Base-by-base conservation (phyloP, 2,888 invertebrate species). In the Polymixis flavicincta region DNA sequence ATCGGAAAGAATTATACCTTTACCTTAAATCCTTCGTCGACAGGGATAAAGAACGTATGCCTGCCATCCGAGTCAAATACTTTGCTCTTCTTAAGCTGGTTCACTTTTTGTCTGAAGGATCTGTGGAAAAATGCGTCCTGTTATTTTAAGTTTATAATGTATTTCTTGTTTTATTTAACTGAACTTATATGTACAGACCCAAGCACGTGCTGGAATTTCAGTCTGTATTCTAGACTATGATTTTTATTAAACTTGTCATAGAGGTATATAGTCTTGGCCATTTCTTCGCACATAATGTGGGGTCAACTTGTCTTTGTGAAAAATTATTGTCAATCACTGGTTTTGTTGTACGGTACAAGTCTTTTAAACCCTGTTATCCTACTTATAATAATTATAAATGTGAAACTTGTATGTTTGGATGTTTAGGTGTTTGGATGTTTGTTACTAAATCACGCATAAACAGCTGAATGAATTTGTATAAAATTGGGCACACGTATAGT, bases 1-100 rank as follows among this genome's bases (percentile, higher is more conserved):
- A 76, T 70, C 64, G 55, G 42, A 67, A 77, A 79, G 69, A 76
- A 81, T 48, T 78, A 86, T 96, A 98, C 98, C 97, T 98, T 98
- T 96, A 98, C 98, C 97, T 98, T 98, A 90, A 98, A 98, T 76
- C 98, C 98, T 92, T 98, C 98, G 93, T 99, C 99, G 61, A 99
- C 98, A 13, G 99, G 99, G 88, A 99, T 98, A 92, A 99, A 98
- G 95, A 98, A 99, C 25, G 99, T 99, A 93, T 98, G 98, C 78
- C 97, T 97, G 67, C 98, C 98, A 85, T 98, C 98, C 52, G 97
- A 97, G 89, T 97, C 97, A 93, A 98, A 98, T 63, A 98, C 97
- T 76, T 97, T 97, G 90, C 97, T 97, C 94, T 98, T 98, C 86
- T 97, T 97, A 87, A 97, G 97, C 85, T 97, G 96, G 88, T 97